phyloP scores from a whole-genome alignment of 2,113 vertebrate species.

The Rattus rattus region DNA sequence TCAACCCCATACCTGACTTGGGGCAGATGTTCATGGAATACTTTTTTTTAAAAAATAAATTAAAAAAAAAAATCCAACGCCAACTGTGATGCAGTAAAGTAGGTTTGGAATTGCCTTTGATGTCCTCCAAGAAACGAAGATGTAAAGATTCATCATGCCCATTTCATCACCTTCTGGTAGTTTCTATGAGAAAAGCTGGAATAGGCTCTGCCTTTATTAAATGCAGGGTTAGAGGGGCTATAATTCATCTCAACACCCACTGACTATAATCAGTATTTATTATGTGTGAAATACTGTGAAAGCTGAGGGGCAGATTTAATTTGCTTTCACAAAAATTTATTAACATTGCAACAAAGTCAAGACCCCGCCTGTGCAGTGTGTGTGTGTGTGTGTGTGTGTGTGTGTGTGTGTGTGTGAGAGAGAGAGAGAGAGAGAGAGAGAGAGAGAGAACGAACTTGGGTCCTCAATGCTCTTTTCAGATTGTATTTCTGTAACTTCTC shows the following conservation, averaged over 20 bases:
- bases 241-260: slow-evolving; percentile 23
- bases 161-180: neutral
- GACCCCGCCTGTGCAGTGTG: neutral
- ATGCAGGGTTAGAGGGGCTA: neutral
- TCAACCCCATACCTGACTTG: neutral
- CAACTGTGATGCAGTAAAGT: neutral
- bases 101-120: neutral
- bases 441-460: too few relatives aligned
- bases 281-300: slow-evolving; percentile 20
- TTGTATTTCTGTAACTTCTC: neutral
- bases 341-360: neutral
- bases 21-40: neutral
- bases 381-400: neutral
- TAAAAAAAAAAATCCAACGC: slow-evolving; percentile 24
- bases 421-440: too few relatives aligned
- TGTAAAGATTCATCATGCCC: neutral
- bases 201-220: neutral
- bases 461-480: neutral
- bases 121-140: slow-evolving; percentile 29
- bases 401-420: neutral
- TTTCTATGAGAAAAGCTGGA: slow-evolving; percentile 4
- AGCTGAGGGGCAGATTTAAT: neutral
- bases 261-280: neutral
- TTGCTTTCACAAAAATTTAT: slow-evolving; percentile 43
- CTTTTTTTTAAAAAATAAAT: slow-evolving; percentile 5